Base-by-base conservation (phyloP, 2,113 vertebrate genomes). In the Aegotheles bennettii region DNA sequence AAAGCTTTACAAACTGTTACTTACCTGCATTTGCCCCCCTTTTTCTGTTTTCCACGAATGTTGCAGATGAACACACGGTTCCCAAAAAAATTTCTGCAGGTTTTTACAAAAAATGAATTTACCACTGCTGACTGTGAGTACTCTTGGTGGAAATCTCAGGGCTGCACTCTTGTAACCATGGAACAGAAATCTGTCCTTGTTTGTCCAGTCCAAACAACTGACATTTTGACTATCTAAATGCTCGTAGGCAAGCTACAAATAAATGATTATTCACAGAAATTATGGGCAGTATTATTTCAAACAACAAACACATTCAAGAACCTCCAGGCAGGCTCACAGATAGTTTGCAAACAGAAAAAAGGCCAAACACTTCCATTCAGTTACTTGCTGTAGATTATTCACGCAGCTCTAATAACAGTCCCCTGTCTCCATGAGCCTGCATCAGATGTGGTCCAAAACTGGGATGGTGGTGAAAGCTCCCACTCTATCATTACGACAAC, bases 241-340 rank as follows among this genome's bases (percentile, higher is more conserved):
- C 53, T 89, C 1, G 0, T 24, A 71, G 48, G 50, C 61, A 78
- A 77, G 61, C 70, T 84, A 95, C 81, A 95, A 95, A 91, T 73
- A 84, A 84, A 91, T 82, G 57, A 94, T 94, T 94, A 95, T 96
- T 89, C 89, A 82, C 77, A 89, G 84, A 96, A 94, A 91, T 91
- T 84, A 94, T 3, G 63, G 48, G 54, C 74, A 91, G 89, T 15
- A 87, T 93, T 87, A 91, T 91, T 92, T 91, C 70, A 76, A 94
- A 94, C 89, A 94, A 87, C 83, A 95, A 88, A 95, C 90, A 95
- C 87, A 94, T 91, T 96, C 93, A 95, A 57, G 93, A 92, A 91
- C 74, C 69, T 75, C 61, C 78, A 95, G 87, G 25, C 77, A 82
- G 87, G 53, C 84, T 94, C 81, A 45, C 48, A 97, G 59, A 96